A percentile compares a stretch with the other conserved stretches of the same genome.
Conservation (phyloP, 2,888 invertebrate species). For the Hemistola chrysoprasaria region DNA sequence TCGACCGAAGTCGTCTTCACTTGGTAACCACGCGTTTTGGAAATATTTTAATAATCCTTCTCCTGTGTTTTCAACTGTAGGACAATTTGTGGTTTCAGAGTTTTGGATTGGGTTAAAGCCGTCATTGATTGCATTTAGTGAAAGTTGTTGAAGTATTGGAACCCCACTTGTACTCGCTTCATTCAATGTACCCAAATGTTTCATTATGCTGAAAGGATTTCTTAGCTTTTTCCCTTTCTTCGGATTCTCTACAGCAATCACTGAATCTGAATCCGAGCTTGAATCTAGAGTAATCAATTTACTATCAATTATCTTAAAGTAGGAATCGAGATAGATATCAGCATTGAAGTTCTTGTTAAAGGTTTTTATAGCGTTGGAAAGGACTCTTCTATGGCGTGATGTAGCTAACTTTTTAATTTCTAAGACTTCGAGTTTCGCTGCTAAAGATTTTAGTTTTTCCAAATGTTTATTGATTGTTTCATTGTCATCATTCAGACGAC, state of each 20-base stretch:
- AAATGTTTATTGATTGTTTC: constrained; percentile 48
- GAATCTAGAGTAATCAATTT: constrained; percentile 54
- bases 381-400: constrained; percentile 55
- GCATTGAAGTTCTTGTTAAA: constrained; percentile 64
- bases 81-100: not conserved
- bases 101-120: not conserved
- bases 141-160: constrained; percentile 9
- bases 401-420: constrained; percentile 44
- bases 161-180: constrained; percentile 8
- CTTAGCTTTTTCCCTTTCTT: constrained; percentile 49
- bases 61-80: not conserved
- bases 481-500: constrained; percentile 30
- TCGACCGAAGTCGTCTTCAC: constrained; percentile 58
- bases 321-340: constrained; percentile 52
- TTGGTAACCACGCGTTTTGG: constrained; percentile 54
- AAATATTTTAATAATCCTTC: constrained; percentile 37
- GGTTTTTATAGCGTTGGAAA: constrained; percentile 58
- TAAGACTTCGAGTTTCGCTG: constrained; percentile 48
- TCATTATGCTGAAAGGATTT: constrained; percentile 67
- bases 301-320: constrained; percentile 52
- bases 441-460: constrained; percentile 47
- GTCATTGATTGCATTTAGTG: constrained; percentile 4
- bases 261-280: constrained; percentile 61
- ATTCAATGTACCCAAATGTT: constrained; percentile 39
- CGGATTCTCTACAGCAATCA: constrained; percentile 19